Percentiles rank a stretch among this genome's conserved stretches.
Conservation (phyloP, 2,888 invertebrate genomes). For the Chrysolina haemoptera region DNA sequence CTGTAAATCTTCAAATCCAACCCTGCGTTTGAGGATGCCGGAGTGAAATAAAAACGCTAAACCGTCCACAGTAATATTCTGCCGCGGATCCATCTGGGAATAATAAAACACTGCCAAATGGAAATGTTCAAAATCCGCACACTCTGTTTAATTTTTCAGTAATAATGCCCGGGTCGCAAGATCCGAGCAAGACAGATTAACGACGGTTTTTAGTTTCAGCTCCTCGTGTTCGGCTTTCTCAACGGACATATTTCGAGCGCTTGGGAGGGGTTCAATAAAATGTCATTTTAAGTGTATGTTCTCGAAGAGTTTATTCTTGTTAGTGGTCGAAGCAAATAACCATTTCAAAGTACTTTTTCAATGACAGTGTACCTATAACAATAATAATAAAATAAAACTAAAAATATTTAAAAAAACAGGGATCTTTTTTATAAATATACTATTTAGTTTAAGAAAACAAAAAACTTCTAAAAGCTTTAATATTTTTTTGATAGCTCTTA, state of each 20-base stretch:
- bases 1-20: neutral
- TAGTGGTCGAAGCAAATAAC: too few species aligned
- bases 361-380: too few species aligned
- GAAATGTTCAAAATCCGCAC: slow-evolving; percentile 49
- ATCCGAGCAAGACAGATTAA: slow-evolving; percentile 10
- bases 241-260: neutral
- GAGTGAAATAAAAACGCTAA: slow-evolving; percentile 17
- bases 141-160: slow-evolving; percentile 19
- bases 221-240: neutral
- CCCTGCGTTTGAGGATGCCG: neutral
- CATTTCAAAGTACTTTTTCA: too few species aligned
- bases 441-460: too few species aligned
- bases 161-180: slow-evolving; percentile 6
- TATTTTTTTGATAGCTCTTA: too few species aligned
- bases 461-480: too few species aligned
- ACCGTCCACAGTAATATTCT: slow-evolving; percentile 54
- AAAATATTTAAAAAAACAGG: too few species aligned
- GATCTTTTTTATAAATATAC: too few species aligned
- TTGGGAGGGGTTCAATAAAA: neutral
- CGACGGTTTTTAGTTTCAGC: neutral
- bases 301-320: too few species aligned
- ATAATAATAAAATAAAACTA: too few species aligned
- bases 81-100: slow-evolving; percentile 57
- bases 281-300: neutral
- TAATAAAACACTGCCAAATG: slow-evolving; percentile 61